These are phyloP conservation scores for Aleiodes leptofemur DNA, from an alignment of 2,888 invertebrate genomes.

Conservation along the genomic window DNA sequence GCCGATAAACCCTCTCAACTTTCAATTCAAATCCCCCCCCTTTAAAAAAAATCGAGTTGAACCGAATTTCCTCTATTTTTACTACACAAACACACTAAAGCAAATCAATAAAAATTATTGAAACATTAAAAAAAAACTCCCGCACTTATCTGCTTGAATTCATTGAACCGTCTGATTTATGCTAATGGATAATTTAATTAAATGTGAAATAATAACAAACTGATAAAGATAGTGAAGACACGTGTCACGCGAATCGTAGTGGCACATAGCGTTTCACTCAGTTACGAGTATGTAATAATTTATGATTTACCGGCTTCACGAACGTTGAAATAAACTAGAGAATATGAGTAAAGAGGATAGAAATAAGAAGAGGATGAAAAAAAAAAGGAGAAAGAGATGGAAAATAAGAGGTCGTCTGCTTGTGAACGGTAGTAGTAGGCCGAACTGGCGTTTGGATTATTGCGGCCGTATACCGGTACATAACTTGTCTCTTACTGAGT, in stretches of 20 bases:
- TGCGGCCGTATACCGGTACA: slow-evolving; percentile 27
- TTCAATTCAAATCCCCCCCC: slow-evolving; percentile 46
- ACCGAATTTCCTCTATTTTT: background rate
- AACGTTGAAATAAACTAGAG: too few relatives aligned
- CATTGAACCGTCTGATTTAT: slow-evolving; percentile 24
- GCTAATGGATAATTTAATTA: slow-evolving; percentile 12
- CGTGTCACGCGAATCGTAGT: background rate
- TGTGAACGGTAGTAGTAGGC: slow-evolving; percentile 33
- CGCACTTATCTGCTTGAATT: background rate
- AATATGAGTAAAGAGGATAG: background rate
- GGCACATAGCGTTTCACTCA: background rate
- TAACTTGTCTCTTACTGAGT: slow-evolving; percentile 29
- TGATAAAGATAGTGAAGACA: slow-evolving; percentile 7
- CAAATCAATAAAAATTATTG: background rate
- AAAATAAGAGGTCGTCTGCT: slow-evolving; percentile 19
- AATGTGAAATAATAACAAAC: slow-evolving; percentile 19
- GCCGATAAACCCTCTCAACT: slow-evolving; percentile 61
- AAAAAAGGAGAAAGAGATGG: background rate
- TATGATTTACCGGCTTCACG: background rate
- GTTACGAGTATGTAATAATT: background rate
- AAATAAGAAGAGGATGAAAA: background rate
- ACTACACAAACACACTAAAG: too few relatives aligned
- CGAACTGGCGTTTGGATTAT: slow-evolving; percentile 19
- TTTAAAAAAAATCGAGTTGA: slow-evolving; percentile 37
- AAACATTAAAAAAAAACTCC: slow-evolving; percentile 33